phyloP scores from a whole-genome alignment of 2,797 vertebrate species.

The Prunella strophiata region DNA sequence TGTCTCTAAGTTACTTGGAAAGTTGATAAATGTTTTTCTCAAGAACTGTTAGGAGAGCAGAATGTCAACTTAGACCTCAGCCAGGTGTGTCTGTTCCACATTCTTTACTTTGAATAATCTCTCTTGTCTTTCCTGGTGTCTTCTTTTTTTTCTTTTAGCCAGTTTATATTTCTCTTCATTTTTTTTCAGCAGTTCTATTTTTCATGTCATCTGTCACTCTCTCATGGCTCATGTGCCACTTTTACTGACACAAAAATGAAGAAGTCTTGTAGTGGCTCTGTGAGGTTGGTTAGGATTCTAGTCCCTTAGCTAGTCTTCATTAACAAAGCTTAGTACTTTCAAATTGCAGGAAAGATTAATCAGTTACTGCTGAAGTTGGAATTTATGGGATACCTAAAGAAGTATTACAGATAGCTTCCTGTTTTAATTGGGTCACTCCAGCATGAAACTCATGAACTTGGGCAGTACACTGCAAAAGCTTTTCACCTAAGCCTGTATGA shows the following conservation, averaged over 20 bases:
- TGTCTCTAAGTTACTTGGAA: background rate
- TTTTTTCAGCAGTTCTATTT: background rate
- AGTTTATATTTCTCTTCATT: background rate
- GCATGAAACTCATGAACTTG: background rate
- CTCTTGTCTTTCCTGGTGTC: background rate
- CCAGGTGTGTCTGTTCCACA: rapidly evolving
- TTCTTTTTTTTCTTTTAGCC: background rate
- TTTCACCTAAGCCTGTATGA: background rate
- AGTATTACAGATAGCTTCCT: background rate
- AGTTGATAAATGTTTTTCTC: background rate
- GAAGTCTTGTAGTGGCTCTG: background rate
- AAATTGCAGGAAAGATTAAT: background rate
- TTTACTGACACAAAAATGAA: background rate
- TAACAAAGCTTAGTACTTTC: background rate
- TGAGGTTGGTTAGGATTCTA: background rate
- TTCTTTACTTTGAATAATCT: background rate
- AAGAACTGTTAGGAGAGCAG: background rate
- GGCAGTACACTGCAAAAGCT: background rate
- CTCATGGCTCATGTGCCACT: background rate
- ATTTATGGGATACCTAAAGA: background rate
- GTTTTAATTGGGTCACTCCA: background rate
- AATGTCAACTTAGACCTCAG: background rate
- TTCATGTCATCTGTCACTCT: background rate
- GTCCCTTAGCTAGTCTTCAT: background rate
- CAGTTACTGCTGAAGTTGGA: background rate